phyloP scores from a whole-genome alignment of 2,888 invertebrate genomes.

The Parnassius smintheus region DNA sequence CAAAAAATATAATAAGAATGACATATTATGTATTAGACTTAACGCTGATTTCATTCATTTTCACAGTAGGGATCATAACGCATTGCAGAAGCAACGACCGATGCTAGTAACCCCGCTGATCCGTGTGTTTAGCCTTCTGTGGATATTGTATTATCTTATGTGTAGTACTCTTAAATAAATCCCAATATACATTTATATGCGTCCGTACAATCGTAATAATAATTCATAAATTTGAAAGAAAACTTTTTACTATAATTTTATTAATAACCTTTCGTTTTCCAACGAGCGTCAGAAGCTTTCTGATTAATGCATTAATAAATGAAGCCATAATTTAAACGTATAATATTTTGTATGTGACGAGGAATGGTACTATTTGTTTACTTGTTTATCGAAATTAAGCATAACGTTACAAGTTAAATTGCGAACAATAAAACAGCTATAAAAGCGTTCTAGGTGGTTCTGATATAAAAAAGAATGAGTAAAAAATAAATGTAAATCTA shows the following conservation, averaged over 20 bases:
- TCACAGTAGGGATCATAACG: too few species aligned
- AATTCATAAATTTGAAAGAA: not conserved
- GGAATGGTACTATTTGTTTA: slow-evolving; percentile 41
- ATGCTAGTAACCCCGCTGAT: too few species aligned
- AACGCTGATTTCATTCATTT: too few species aligned
- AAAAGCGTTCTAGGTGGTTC: slow-evolving; percentile 66
- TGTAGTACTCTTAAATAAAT: too few species aligned
- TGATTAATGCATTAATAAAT: slow-evolving; percentile 18
- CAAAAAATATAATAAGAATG: too few species aligned
- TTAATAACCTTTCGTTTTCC: not conserved
- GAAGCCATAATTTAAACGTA: slow-evolving; percentile 31
- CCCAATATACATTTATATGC: too few species aligned
- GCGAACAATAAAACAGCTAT: slow-evolving; percentile 70
- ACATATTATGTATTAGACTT: too few species aligned
- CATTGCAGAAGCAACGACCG: too few species aligned
- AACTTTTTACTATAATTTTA: not conserved
- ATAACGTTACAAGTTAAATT: slow-evolving; percentile 73
- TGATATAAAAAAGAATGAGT: slow-evolving; percentile 43
- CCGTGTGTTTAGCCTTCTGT: too few species aligned
- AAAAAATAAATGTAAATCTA: slow-evolving; percentile 34
- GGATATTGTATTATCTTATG: too few species aligned
- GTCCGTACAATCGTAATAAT: too few species aligned
- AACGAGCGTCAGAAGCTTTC: not conserved
- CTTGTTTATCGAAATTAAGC: slow-evolving; percentile 54
- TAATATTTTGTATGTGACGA: slow-evolving; percentile 45